Evolutionary conservation across 2,113 vertebrate genomes (phyloP), one percentile per base, ranked within the genome.

Genomic region (Phrynocephalus versicolor): DNA sequence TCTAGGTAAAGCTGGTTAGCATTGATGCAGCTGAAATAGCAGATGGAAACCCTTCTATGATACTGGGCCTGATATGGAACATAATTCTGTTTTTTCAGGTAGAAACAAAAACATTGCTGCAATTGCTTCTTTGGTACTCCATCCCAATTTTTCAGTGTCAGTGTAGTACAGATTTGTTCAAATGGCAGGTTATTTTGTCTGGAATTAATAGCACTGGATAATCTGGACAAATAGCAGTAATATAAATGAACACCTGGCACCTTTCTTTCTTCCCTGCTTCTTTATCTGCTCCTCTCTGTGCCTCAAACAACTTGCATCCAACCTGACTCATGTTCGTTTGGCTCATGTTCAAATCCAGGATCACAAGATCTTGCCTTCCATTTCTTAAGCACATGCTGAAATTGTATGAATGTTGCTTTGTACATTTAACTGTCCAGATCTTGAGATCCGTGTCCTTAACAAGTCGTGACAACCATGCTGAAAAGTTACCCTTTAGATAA

Each of bases 21-120:
- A 99, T 99, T 0, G 98, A 99, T 41, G 98, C 98, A 10, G 96
- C 97, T 12, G 98, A 99, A 91, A 96, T 99, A 81, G 97, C 98
- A 1, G 98, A 99, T 88, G 98, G 98, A 90, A 99, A 99, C 96
- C 95, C 98, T 33, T 99, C 98, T 60, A 95, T 99, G 93, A 96
- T 99, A 71, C 97, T 99, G 19, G 98, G 98, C 62, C 97, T 99
- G 87, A 98, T 99, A 93, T 99, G 98, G 98, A 99, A 99, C 95
- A 98, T 99, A 94, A 99, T 99, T 87, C 96, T 99, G 87, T 99
- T 99, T 95, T 98, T 99, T 91, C 98, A 99, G 98, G 98, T 99
- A 96, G 94, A 91, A 65, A n/a, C 64, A 9, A 51, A 41, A 72
- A 74, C n/a, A 88, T 64, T 88, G 65, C 64, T 88, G 78, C 76